Percentiles rank a stretch among this genome's conserved stretches.
These are phyloP conservation scores for Morelia viridis DNA, from an alignment of 2,797 vertebrate genomes.

Conservation along the genomic window DNA sequence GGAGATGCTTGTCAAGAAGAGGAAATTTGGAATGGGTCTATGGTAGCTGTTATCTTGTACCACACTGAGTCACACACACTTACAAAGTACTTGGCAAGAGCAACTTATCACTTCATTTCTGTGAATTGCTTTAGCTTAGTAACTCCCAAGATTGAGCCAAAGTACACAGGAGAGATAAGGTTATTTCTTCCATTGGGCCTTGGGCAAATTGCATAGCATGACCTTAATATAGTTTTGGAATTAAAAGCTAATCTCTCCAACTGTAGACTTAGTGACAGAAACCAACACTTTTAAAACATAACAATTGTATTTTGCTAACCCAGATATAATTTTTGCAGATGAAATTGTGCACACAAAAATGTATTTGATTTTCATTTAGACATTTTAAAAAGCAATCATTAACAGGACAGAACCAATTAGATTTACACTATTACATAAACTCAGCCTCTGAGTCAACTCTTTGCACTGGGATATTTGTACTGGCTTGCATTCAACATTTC, in stretches of 20 bases:
- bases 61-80: not conserved
- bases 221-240: not conserved
- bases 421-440: not conserved
- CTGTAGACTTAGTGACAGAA: not conserved
- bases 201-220: not conserved
- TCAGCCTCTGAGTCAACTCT: not conserved
- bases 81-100: not conserved
- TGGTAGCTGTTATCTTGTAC: not conserved
- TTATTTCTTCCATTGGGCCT: not conserved
- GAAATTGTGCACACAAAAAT: not conserved
- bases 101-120: not conserved
- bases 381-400: not conserved
- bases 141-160: not conserved
- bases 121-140: not conserved
- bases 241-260: constrained; percentile 4
- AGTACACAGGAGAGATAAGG: not conserved
- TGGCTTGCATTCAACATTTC: not conserved
- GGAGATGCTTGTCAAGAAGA: not conserved
- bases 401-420: not conserved
- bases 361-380: not conserved
- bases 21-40: not conserved
- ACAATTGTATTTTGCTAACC: not conserved
- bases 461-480: not conserved
- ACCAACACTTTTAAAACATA: not conserved
- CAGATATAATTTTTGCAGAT: not conserved